Evolutionary conservation across 2,888 invertebrate genomes (phyloP).

Genomic region (Leucophenga montana): DNA sequence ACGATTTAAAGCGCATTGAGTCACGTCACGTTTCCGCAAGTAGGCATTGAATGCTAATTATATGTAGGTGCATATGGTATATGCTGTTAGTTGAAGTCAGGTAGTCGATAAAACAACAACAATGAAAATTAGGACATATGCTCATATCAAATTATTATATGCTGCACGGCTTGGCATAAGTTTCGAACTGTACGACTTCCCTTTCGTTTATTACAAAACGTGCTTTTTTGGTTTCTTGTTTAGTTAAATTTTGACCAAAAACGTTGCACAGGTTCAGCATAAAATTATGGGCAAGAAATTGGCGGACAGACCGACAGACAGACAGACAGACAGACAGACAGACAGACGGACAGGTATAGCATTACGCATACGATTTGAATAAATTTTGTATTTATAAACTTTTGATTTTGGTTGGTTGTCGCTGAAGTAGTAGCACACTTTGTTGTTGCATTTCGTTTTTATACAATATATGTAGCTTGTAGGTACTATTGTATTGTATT

Average conservation of each 20-base stretch:
- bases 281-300: conserved; percentile 64
- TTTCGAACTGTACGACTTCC: conserved; percentile 55
- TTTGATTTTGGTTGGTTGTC: conserved; percentile 29
- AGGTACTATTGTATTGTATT: too few species aligned
- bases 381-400: conserved; percentile 46
- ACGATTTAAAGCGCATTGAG: conserved; percentile 45
- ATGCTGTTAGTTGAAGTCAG: neutral
- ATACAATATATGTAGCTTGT: conserved; percentile 27
- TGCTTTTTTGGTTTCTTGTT: too few species aligned
- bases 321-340: conserved; percentile 37
- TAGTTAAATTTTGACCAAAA: conserved; percentile 2
- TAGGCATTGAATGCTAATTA: conserved; percentile 18
- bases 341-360: conserved; percentile 35
- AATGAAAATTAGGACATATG: conserved; percentile 20
- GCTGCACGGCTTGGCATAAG: neutral
- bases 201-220: conserved; percentile 63
- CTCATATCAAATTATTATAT: neutral
- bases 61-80: neutral
- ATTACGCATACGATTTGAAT: conserved; percentile 61
- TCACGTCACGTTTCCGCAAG: conserved; percentile 44
- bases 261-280: conserved; percentile 48
- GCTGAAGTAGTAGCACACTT: conserved; percentile 20
- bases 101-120: conserved; percentile 3
- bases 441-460: conserved; percentile 43
- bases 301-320: conserved; percentile 34